Evolutionary conservation across 2,888 invertebrate species (phyloP).

Genomic region (Dasysyrphus tricinctus): DNA sequence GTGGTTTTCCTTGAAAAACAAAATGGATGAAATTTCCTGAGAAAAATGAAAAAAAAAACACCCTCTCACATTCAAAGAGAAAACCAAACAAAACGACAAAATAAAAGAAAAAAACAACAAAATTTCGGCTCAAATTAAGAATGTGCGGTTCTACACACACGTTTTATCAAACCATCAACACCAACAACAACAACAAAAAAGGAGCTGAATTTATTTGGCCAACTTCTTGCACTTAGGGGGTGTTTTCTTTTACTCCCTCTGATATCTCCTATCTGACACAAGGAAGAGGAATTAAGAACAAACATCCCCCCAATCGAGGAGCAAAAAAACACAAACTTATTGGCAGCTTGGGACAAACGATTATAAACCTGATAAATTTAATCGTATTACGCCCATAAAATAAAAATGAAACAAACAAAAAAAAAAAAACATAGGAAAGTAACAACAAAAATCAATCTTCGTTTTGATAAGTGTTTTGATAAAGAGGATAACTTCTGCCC

Average conservation of each 20-base stretch:
- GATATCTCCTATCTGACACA: background rate
- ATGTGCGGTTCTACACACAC: slow-evolving; percentile 48
- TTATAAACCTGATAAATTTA: slow-evolving; percentile 63
- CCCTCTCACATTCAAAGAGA: background rate
- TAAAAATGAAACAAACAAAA: background rate
- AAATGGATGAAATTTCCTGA: slow-evolving; percentile 22
- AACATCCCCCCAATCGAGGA: slow-evolving; percentile 21
- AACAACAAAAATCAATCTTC: slow-evolving; percentile 57
- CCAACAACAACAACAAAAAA: background rate
- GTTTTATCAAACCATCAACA: slow-evolving; percentile 24
- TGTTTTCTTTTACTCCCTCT: background rate
- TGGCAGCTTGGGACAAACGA: slow-evolving; percentile 60
- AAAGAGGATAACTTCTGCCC: background rate
- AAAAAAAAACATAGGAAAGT: background rate
- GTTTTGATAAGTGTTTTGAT: slow-evolving; percentile 34
- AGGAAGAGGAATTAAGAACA: slow-evolving; percentile 12
- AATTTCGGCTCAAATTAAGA: slow-evolving; percentile 42
- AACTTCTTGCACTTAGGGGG: slow-evolving; percentile 27
- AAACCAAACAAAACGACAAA: slow-evolving; percentile 6
- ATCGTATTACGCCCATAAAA: slow-evolving; percentile 56
- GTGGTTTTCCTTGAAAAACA: slow-evolving; percentile 26
- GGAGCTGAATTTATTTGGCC: slow-evolving; percentile 17
- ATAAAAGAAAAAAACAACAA: slow-evolving; percentile 25
- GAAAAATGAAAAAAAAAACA: background rate
- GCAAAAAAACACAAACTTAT: slow-evolving; percentile 42